Evolutionary conservation across 2,888 invertebrate species (phyloP).

Genomic region (Labia minor): DNA sequence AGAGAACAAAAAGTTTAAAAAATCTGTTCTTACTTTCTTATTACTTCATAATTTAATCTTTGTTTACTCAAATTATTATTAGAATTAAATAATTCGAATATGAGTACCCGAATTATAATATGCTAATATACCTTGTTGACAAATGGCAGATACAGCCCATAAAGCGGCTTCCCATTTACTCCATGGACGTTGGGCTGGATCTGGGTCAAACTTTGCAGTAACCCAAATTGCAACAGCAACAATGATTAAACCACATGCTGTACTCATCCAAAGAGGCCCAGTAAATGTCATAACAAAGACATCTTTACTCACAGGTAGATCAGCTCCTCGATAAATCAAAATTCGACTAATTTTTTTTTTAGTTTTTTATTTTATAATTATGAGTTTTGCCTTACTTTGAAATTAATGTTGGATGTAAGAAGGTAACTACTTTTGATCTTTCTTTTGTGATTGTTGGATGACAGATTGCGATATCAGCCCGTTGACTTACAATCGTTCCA

Average conservation of each 20-base stretch:
- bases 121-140: slow-evolving; percentile 33
- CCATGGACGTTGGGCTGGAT: slow-evolving; percentile 28
- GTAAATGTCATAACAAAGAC: slow-evolving; percentile 34
- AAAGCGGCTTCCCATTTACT: slow-evolving; percentile 34
- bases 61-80: too few species aligned
- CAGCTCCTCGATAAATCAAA: slow-evolving; percentile 30
- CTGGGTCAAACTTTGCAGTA: slow-evolving; percentile 27
- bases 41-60: too few species aligned
- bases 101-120: too few species aligned
- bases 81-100: too few species aligned
- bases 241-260: slow-evolving; percentile 30
- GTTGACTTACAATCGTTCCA: slow-evolving; percentile 20
- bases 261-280: slow-evolving; percentile 33
- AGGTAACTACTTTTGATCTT: slow-evolving; percentile 19
- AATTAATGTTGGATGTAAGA: slow-evolving; percentile 24
- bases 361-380: neutral
- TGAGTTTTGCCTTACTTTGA: slow-evolving; percentile 19
- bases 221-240: slow-evolving; percentile 31
- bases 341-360: slow-evolving; percentile 27
- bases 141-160: slow-evolving; percentile 35
- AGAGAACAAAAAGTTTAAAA: too few species aligned
- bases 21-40: too few species aligned
- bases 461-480: slow-evolving; percentile 23
- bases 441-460: slow-evolving; percentile 24
- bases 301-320: slow-evolving; percentile 31